phyloP scores from a whole-genome alignment of 2,113 vertebrate species.

The Rhipidura dahli region DNA sequence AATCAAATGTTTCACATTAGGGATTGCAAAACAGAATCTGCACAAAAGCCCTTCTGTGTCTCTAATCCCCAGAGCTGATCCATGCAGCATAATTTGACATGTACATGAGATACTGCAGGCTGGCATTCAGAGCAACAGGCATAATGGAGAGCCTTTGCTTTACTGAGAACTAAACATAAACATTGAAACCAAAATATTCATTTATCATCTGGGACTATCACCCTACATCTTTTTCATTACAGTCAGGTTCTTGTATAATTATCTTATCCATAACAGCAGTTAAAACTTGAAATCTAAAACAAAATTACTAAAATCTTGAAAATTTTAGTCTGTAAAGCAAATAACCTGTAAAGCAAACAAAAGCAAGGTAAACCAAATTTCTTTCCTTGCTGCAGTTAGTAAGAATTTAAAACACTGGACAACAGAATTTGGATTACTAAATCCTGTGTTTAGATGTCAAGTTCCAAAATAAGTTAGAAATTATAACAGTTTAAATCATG shows the following conservation, averaged over 20 bases:
- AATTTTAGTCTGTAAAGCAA: background rate
- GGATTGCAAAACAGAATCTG: background rate
- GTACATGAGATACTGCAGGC: background rate
- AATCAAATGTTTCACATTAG: background rate
- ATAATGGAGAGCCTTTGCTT: background rate
- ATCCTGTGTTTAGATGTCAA: constrained; percentile 1
- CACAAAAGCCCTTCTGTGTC: background rate
- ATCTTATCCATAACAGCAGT: background rate
- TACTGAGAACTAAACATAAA: background rate
- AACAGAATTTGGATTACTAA: background rate
- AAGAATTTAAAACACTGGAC: background rate
- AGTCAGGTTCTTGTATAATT: background rate
- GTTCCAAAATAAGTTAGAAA: background rate
- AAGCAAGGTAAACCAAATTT: background rate
- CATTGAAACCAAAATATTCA: background rate
- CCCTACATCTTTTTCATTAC: background rate
- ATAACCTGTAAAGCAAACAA: background rate
- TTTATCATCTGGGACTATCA: background rate
- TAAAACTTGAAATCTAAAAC: background rate
- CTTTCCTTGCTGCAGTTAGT: background rate
- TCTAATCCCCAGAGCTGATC: background rate
- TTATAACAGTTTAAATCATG: background rate
- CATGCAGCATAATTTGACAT: background rate
- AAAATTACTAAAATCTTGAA: background rate
- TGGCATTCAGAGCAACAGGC: background rate